Base-by-base conservation (phyloP, 2,113 vertebrate species). In the Psilopogon haemacephalus region DNA sequence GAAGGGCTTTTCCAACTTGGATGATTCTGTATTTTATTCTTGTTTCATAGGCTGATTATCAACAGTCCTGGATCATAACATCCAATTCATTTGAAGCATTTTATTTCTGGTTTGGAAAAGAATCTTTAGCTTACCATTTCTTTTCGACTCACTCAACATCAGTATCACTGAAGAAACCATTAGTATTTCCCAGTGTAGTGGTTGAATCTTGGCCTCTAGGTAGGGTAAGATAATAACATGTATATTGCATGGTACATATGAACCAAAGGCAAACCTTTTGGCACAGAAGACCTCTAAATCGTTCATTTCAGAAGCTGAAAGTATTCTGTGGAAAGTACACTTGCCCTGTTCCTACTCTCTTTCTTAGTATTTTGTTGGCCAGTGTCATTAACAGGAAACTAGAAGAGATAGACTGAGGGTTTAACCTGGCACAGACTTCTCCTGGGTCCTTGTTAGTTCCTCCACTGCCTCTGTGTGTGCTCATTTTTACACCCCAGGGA, bases 1-100 rank as follows among this genome's bases (percentile, higher is more conserved):
- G n/a, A n/a, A n/a, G n/a, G n/a, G n/a, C n/a, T n/a, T n/a, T n/a
- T n/a, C n/a, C n/a, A n/a, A n/a, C n/a, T n/a, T n/a, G n/a, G n/a
- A n/a, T n/a, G n/a, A n/a, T n/a, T n/a, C n/a, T n/a, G n/a, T 59
- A 62, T 95, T 96, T 80, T 46, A 63, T 92, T 96, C 67, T 87
- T 89, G 73, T 89, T 94, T 67, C 75, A 82, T 95, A 94, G 94
- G 60, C 48, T 92, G 82, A 65, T 95, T 96, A 84, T 75, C 72
- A 95, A 74, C 81, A 93, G 70, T 8, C 80, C 26, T 85, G 62
- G 86, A 94, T 87, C 86, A 63, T 59, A 92, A 86, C 64, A 92
- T 68, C 76, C 70, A 80, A 42, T 88, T 79, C 12, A 91, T 84
- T 79, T 93, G 60, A 94, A 93, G 58, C 20, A 48, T n/a, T 74